Base-by-base conservation (phyloP, 2,888 invertebrate genomes). In the Hypsopygia costalis region DNA sequence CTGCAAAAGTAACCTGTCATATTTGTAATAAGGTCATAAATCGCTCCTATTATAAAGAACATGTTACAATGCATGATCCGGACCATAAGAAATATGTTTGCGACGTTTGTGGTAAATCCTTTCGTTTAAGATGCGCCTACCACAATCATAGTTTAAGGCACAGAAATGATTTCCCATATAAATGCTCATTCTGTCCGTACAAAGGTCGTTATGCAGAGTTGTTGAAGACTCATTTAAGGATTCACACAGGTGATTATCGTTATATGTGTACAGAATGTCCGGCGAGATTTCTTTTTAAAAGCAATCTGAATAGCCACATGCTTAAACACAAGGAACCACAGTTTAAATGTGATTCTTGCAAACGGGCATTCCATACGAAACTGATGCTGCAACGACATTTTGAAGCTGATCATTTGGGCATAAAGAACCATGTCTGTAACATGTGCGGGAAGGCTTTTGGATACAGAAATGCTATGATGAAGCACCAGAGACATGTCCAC, bases 261-360 rank as follows among this genome's bases (percentile, higher is more conserved):
- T 79, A 75, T 35, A 74, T 77, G 71, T 79, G 78, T 39, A 75
- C 75, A 1, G 78, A 76, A 56, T 79, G 78, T 38, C 75, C 77
- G 0, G 75, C 74, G 0, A 55, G 70, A 40, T 79, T 78, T 40
- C 44, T 75, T n/a, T 71, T 70, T 36, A 75, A 70, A 46, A 77
- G 77, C 43, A 78, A 79, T 50, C 51, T 79, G n/a, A 78, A 76
- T 27, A 74, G 68, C 34, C 78, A 79, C 30, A 65, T 70, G 64
- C 43, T 69, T 0, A 78, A 69, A 36, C 78, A 78, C 31, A 75
- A 69, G 46, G 73, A 72, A 20, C 74, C 75, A 0, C 62, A 63
- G 40, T 62, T 63, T 9, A 70, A 74, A 46, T 79, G 78, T 64
- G 73, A 76, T 11, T 54, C 63, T 22, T 79, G 78, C 40, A 71